Evolutionary conservation across 2,113 vertebrate species (phyloP).

Genomic region (Gambusia affinis): DNA sequence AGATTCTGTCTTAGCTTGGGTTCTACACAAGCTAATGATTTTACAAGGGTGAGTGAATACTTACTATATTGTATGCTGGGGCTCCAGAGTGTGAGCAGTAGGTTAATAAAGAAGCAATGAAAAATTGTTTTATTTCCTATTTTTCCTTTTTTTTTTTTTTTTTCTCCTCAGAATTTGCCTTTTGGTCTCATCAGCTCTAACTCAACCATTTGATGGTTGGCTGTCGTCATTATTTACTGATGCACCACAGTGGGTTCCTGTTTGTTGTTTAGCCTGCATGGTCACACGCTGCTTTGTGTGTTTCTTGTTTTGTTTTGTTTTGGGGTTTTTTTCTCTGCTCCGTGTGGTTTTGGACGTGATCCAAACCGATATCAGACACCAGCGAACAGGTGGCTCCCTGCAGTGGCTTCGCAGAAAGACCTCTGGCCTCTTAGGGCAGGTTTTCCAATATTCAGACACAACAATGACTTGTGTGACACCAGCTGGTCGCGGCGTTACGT

Average conservation of each 20-base stretch:
- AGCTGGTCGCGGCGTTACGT: conserved; percentile 12
- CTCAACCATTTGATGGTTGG: not conserved
- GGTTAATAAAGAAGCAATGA: too few relatives aligned
- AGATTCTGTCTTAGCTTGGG: too few relatives aligned
- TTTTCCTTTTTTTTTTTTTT: not conserved
- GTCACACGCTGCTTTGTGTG: conserved; percentile 6
- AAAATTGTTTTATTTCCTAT: too few relatives aligned
- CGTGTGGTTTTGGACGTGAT: conserved; percentile 38
- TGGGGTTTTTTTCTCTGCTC: conserved; percentile 12
- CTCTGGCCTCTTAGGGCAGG: conserved; percentile 1
- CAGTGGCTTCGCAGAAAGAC: conserved; percentile 5
- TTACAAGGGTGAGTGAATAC: too few relatives aligned
- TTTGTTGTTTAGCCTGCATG: not conserved
- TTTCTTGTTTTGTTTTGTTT: not conserved
- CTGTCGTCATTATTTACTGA: conserved; percentile 12
- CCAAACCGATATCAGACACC: conserved; percentile 29
- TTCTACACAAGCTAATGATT: too few relatives aligned
- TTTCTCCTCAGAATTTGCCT: not conserved
- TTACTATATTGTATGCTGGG: too few relatives aligned
- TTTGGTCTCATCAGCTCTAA: not conserved
- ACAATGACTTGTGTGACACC: conserved; percentile 33
- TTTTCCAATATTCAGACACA: conserved; percentile 31
- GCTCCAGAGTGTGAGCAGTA: too few relatives aligned
- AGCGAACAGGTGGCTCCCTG: conserved; percentile 53
- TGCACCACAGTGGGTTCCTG: not conserved